phyloP scores from a whole-genome alignment of 2,888 invertebrate species.

The Conistra vaccinii region DNA sequence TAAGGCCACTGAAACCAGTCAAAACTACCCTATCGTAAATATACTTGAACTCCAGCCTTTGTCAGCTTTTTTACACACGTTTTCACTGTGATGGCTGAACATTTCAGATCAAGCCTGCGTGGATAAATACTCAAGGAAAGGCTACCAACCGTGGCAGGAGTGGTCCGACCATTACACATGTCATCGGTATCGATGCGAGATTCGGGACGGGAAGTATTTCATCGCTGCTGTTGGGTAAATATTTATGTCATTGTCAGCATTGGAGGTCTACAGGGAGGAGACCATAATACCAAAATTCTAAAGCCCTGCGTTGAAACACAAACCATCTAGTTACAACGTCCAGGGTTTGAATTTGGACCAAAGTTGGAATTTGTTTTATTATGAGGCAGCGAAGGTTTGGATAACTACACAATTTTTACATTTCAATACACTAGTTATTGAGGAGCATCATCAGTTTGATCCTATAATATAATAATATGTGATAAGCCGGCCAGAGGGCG shows the following conservation, averaged over 20 bases:
- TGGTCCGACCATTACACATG: constrained; percentile 89
- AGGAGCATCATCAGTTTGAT: background rate
- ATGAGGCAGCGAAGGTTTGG: no score
- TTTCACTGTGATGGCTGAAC: background rate
- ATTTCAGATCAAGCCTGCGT: constrained; percentile 87
- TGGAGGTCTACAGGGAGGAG: background rate
- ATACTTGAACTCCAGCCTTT: background rate
- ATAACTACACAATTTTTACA: no score
- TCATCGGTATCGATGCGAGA: constrained; percentile 87
- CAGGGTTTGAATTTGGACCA: no score
- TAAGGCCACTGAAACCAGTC: no score
- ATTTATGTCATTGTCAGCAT: background rate
- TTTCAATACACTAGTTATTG: no score
- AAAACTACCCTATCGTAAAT: background rate
- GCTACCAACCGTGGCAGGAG: constrained; percentile 89
- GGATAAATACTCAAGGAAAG: constrained; percentile 89
- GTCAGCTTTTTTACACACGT: background rate
- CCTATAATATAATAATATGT: background rate
- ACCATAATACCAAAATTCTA: background rate
- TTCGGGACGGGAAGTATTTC: constrained; percentile 88
- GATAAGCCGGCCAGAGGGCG: no score
- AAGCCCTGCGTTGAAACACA: no score
- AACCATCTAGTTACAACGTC: no score
- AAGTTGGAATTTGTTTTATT: no score
- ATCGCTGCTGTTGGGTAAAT: constrained; percentile 87